phyloP scores from a whole-genome alignment of 2,797 vertebrate genomes.

The Myripristis murdjan region DNA sequence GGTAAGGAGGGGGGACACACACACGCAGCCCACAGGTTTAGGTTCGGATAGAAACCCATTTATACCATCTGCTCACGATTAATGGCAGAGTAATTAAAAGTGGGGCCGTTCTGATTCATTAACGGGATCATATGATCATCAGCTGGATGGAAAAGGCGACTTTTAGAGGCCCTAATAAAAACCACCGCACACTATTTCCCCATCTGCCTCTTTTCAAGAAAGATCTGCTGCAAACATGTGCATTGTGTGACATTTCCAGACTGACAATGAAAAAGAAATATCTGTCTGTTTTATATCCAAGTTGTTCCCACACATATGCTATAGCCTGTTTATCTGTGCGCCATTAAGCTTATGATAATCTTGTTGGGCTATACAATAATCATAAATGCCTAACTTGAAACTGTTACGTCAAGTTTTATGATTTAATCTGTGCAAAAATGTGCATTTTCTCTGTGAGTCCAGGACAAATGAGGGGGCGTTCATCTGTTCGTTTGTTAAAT shows the following conservation, averaged over 20 bases:
- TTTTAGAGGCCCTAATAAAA: not conserved
- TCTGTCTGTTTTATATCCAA: not conserved
- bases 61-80: slow-evolving; percentile 17
- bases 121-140: not conserved
- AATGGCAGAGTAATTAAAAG: not conserved
- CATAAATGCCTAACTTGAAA: not conserved
- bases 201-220: not conserved
- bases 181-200: not conserved
- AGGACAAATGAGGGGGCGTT: not conserved
- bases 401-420: no score
- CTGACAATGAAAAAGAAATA: not conserved
- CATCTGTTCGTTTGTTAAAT: not conserved
- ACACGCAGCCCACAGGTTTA: not conserved
- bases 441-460: not conserved
- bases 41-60: not conserved
- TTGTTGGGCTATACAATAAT: not conserved
- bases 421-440: no score
- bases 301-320: not conserved
- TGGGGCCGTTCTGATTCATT: not conserved
- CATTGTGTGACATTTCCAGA: not conserved
- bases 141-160: not conserved
- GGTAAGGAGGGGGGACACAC: no score
- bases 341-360: not conserved
- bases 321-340: not conserved
- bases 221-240: not conserved